Evolutionary conservation across 2,797 vertebrate species (phyloP).

Genomic region (Astyanax mexicanus): DNA sequence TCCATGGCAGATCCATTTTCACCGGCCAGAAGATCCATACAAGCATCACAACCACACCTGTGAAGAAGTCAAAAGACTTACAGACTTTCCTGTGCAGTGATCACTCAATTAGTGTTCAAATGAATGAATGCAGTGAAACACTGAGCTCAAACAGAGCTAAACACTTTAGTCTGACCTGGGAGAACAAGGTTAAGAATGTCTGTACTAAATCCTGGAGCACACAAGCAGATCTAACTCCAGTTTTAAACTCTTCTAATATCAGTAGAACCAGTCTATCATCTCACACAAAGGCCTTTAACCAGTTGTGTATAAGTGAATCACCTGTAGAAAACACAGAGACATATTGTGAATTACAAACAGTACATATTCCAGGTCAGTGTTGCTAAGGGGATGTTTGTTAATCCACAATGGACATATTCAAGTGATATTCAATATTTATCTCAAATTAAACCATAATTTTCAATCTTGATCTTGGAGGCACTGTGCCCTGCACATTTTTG

Average conservation of each 20-base stretch:
- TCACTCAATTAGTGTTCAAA: background rate
- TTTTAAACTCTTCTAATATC: background rate
- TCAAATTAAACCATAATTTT: too few relatives aligned
- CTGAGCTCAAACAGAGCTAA: background rate
- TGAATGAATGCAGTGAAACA: background rate
- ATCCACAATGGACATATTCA: too few relatives aligned
- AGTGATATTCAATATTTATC: too few relatives aligned
- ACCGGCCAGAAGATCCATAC: background rate
- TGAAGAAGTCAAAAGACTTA: background rate
- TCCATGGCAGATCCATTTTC: background rate
- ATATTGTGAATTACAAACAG: background rate
- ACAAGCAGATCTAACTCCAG: background rate
- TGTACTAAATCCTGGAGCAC: background rate
- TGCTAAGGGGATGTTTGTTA: slow-evolving; percentile 14
- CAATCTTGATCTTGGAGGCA: too few relatives aligned
- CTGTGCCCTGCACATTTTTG: too few relatives aligned
- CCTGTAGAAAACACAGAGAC: background rate
- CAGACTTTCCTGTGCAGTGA: background rate
- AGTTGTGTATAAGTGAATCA: background rate
- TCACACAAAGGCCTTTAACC: background rate
- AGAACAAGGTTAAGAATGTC: background rate
- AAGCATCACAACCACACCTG: background rate
- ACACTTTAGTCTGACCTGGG: background rate
- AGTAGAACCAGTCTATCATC: background rate
- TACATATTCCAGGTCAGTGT: slow-evolving; percentile 36